Percentiles rank a stretch among this genome's conserved stretches.
Evolutionary conservation across 1,140 invertebrate genomes (phyloP).

Genomic region (Papilio machaon): DNA sequence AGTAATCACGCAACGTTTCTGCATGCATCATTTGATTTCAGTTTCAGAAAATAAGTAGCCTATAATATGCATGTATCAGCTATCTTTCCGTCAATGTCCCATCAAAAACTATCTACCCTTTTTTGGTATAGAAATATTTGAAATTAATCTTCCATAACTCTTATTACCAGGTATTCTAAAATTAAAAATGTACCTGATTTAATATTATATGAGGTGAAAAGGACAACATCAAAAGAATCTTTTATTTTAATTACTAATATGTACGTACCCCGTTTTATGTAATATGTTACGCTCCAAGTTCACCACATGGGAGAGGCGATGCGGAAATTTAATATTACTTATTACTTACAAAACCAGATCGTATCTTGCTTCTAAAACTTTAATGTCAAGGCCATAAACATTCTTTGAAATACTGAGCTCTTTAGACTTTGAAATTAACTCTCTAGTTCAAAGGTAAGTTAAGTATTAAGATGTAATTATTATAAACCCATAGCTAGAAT

Average conservation of each 20-base stretch:
- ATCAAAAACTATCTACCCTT: no score
- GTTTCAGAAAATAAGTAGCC: no score
- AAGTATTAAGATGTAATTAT: conserved; percentile 19
- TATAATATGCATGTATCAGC: no score
- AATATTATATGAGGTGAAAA: not conserved
- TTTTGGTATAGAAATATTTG: not conserved
- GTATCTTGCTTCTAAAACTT: conserved; percentile 3
- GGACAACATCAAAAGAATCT: not conserved
- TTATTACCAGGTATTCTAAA: not conserved
- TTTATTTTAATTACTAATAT: conserved; percentile 37
- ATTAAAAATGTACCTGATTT: not conserved
- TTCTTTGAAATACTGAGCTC: not conserved
- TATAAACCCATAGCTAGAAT: no score
- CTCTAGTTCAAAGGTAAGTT: not conserved
- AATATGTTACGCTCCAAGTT: not conserved
- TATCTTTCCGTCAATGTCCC: no score
- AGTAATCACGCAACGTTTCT: no score
- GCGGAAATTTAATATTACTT: conserved; percentile 34
- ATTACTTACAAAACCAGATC: conserved; percentile 16
- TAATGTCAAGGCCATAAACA: not conserved
- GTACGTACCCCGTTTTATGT: not conserved
- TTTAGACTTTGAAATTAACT: not conserved
- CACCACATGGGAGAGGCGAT: not conserved
- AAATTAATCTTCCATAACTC: not conserved
- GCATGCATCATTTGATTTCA: no score